These are phyloP conservation scores for Melanotaenia parkinsoni DNA, from an alignment of 2,797 vertebrate species.

Conservation along the genomic window DNA sequence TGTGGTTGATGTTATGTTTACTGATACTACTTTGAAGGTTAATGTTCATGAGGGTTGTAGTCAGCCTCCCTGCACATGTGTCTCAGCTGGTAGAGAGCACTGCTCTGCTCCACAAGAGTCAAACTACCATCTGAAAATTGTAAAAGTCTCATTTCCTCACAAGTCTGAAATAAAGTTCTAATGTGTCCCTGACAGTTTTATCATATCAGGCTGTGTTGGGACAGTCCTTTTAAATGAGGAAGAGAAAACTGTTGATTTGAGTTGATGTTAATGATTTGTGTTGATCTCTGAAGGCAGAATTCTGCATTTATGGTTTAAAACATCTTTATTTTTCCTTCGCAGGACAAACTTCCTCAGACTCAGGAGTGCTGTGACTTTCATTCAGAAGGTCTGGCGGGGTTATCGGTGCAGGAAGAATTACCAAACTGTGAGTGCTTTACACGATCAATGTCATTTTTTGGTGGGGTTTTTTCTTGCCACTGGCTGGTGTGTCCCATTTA, in stretches of 20 bases:
- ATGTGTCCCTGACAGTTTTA: too few species aligned
- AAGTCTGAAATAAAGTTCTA: neutral
- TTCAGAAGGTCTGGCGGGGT: conserved; percentile 94
- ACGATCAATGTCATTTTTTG: too few species aligned
- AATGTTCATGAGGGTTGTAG: too few species aligned
- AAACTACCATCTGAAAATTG: too few species aligned
- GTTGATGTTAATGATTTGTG: neutral
- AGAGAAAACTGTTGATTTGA: neutral
- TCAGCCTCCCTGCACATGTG: too few species aligned
- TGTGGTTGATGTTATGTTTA: too few species aligned
- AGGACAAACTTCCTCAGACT: conserved; percentile 91
- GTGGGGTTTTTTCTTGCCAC: neutral
- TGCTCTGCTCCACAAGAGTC: too few species aligned
- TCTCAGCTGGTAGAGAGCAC: too few species aligned
- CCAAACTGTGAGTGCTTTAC: conserved; percentile 81
- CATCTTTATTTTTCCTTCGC: neutral
- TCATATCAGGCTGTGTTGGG: neutral
- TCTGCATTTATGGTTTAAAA: neutral
- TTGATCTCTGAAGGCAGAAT: neutral
- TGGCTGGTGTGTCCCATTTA: neutral
- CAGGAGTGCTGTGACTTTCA: conserved; percentile 85
- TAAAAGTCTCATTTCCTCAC: neutral
- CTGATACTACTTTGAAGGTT: too few species aligned
- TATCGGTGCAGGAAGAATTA: conserved; percentile 90
- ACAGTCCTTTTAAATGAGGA: too few species aligned